phyloP scores from a whole-genome alignment of 2,888 invertebrate genomes.

The Drosophila flavopinicola region DNA sequence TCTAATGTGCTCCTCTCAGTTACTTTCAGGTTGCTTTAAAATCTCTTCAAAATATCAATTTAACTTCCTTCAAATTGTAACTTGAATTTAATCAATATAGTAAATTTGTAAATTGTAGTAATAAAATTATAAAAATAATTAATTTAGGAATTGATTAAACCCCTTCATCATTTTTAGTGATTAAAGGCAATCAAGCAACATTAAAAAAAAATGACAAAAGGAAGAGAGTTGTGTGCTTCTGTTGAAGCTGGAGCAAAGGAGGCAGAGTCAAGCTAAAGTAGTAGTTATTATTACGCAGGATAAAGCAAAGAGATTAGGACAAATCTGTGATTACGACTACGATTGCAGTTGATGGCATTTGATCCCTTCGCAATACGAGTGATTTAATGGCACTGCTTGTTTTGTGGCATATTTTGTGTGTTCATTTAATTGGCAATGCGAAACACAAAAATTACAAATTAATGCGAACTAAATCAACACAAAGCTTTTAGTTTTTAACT shows the following conservation, averaged over 20 bases:
- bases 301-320: constrained; percentile 65
- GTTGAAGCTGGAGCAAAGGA: constrained; percentile 8
- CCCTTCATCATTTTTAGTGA: neutral
- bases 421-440: constrained; percentile 27
- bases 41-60: no score
- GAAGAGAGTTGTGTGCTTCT: constrained; percentile 3
- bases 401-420: constrained; percentile 4
- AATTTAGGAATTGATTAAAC: neutral
- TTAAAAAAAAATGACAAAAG: constrained; percentile 21
- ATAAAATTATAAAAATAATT: no score
- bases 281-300: constrained; percentile 72
- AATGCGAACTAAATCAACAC: constrained; percentile 1
- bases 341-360: constrained; percentile 19
- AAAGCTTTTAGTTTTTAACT: constrained; percentile 6
- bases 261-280: constrained; percentile 27
- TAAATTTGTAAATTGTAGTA: no score
- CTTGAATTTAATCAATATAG: no score
- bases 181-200: constrained; percentile 12
- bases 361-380: constrained; percentile 2
- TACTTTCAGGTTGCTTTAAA: no score
- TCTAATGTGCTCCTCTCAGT: no score
- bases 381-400: constrained; percentile 33
- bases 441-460: neutral
- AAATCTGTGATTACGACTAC: constrained; percentile 49
- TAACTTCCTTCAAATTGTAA: no score